Evolutionary conservation across 2,113 vertebrate genomes (phyloP).

Genomic region (Mirounga angustirostris): DNA sequence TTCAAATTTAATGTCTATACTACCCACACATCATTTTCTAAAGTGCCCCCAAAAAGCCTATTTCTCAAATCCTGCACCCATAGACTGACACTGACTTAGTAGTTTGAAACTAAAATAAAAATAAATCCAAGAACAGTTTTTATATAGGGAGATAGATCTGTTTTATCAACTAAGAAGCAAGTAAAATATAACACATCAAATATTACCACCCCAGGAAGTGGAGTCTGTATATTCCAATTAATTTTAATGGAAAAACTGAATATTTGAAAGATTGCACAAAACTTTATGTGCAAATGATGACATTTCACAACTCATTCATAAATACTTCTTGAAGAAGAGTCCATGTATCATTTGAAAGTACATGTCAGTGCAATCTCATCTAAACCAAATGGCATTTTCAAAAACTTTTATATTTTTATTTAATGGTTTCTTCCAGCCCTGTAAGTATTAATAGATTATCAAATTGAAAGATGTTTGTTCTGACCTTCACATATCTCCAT

Average conservation of each 20-base stretch:
- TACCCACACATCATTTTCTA: neutral
- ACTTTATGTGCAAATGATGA: conserved; percentile 58
- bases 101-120: conserved; percentile 54
- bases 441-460: conserved; percentile 77
- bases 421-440: conserved; percentile 76
- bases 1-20: neutral
- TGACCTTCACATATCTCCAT: conserved; percentile 75
- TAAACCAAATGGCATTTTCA: conserved; percentile 75
- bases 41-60: neutral
- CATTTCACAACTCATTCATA: conserved; percentile 69
- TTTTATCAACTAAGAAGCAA: neutral
- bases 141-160: neutral
- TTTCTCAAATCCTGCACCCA: neutral
- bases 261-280: neutral
- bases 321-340: conserved; percentile 61
- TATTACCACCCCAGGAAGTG: neutral
- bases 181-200: neutral
- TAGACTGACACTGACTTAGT: neutral
- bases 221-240: conserved; percentile 16
- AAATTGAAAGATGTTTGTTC: conserved; percentile 79
- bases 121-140: neutral
- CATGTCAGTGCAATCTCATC: conserved; percentile 63
- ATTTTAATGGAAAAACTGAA: conserved; percentile 46
- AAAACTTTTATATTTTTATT: conserved; percentile 78
- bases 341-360: conserved; percentile 66